phyloP scores from a whole-genome alignment of 2,888 invertebrate genomes.

The Mechanitis messenoides region DNA sequence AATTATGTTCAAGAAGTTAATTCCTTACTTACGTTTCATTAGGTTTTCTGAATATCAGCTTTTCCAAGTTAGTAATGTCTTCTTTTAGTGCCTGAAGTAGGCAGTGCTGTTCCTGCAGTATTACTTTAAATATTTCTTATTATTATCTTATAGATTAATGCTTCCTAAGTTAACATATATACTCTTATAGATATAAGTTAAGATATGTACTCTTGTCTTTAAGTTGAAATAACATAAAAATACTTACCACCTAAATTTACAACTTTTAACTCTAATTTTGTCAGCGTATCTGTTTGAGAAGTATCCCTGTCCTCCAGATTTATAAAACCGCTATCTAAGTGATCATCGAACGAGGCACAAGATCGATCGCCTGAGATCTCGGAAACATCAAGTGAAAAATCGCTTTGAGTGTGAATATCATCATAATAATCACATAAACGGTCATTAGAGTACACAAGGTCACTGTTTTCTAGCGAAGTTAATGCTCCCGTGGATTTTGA shows the following conservation, averaged over 20 bases:
- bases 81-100: conserved; percentile 46
- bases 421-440: conserved; percentile 21
- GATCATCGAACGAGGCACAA: conserved; percentile 32
- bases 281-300: conserved; percentile 29
- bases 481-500: conserved; percentile 29
- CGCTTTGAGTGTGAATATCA: conserved; percentile 14
- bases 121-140: conserved; percentile 35
- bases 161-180: neutral
- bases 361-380: conserved; percentile 22
- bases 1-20: too few species aligned
- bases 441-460: conserved; percentile 5
- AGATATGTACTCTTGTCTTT: neutral
- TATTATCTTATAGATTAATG: too few species aligned
- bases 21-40: conserved; percentile 9
- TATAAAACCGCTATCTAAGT: conserved; percentile 37
- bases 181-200: too few species aligned
- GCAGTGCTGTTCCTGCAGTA: conserved; percentile 51
- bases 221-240: neutral
- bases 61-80: conserved; percentile 37
- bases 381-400: conserved; percentile 18
- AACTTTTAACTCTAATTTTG: conserved; percentile 50
- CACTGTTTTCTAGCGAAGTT: neutral
- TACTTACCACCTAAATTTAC: conserved; percentile 50
- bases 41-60: conserved; percentile 8
- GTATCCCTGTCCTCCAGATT: conserved; percentile 14